Evolutionary conservation across 2,888 invertebrate species (phyloP), one percentile per base, ranked within the genome.

Genomic region (Eumerus sabulonum): DNA sequence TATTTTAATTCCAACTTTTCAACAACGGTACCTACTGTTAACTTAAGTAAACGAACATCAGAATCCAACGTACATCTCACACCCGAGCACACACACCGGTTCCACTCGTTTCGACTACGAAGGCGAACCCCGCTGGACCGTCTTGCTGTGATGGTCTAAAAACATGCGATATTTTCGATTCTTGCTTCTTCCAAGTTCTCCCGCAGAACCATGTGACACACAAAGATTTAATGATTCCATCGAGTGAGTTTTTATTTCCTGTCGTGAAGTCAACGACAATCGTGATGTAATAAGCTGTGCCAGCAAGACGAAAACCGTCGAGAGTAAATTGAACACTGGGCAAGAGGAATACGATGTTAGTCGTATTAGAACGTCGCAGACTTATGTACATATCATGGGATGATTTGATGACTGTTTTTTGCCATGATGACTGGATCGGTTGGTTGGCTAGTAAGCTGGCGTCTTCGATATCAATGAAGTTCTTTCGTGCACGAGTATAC

Each of bases 201-300:
- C 27, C 14, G 36, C 9, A 36, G 38, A 2, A 36, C 16, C 40
- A 72, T 14, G 42, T 77, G 73, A 67, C 73, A 77, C 77, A 73
- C 67, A 50, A 53, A 59, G 77, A 72, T 77, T 77, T 77, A 77
- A 77, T 73, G 77, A 77, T 73, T 67, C 73, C 73, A 77, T 72
- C 62, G 67, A 54, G 72, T 63, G 73, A 57, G 57, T 73, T 77
- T 77, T 77, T 72, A 67, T 67, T 72, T 77, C 77, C 71, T 67
- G 18, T 67, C 66, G 51, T 66, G 66, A 36, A 47, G 17, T 36
- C 47, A 54, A 72, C 54, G 47, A 67, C 62, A 72, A 47, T 67
- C 77, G 77, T 77, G 73, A 68, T 77, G 77, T 63, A 77, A 73
- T 77, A 77, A 77, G 62, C 57, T 54, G 68, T 57, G 67, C 62